These are phyloP conservation scores for Sipha flava DNA, from an alignment of 1,140 invertebrate genomes.

Conservation along the genomic window DNA sequence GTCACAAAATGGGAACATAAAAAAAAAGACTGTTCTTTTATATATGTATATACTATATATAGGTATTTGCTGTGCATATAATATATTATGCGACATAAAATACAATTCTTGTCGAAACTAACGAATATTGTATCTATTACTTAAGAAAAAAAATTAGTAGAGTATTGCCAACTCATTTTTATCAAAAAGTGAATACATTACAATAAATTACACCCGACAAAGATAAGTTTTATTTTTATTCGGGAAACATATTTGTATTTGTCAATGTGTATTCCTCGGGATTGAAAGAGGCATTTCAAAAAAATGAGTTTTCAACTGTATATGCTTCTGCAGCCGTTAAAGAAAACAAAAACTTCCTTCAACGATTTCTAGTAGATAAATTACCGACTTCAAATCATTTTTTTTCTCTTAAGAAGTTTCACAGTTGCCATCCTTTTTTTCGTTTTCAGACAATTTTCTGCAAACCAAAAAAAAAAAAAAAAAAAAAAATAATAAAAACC, in stretches of 20 bases:
- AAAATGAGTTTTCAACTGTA: not conserved
- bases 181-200: not conserved
- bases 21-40: too few species aligned
- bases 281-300: constrained; percentile 2
- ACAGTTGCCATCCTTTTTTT: not conserved
- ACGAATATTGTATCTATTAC: not conserved
- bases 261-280: not conserved
- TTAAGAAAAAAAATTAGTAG: not conserved
- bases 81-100: too few species aligned
- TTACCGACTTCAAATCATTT: constrained; percentile 5
- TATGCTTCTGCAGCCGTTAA: not conserved
- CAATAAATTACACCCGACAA: not conserved
- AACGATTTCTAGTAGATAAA: constrained; percentile 12
- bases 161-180: not conserved
- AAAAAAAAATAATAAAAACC: too few species aligned
- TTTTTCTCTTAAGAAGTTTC: not conserved
- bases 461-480: not conserved
- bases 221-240: constrained; percentile 5
- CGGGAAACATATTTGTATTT: constrained; percentile 6
- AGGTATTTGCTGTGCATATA: too few species aligned
- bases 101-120: too few species aligned
- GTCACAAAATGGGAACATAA: too few species aligned
- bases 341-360: not conserved
- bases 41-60: too few species aligned
- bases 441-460: not conserved